A percentile compares a stretch with the other conserved stretches of the same genome.
Evolutionary conservation across 2,888 invertebrate species (phyloP).

Genomic region (Heliconius sara): DNA sequence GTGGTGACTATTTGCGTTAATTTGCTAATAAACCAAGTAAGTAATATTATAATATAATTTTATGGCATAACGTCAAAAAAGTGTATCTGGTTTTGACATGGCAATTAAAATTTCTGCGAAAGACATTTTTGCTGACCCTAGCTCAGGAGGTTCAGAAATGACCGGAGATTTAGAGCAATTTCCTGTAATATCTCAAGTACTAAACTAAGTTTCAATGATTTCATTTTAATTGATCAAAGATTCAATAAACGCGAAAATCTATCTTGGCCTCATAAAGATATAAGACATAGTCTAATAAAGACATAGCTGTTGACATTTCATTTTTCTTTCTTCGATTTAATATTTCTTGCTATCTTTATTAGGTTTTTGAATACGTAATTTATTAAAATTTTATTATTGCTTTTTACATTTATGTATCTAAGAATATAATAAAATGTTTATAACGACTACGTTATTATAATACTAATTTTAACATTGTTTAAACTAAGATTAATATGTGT

Average conservation of each 20-base stretch:
- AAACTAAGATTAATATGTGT: background rate
- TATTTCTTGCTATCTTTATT: no score
- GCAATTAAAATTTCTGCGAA: conserved; percentile 1
- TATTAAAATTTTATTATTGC: no score
- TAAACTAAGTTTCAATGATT: conserved; percentile 55
- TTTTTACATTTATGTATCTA: background rate
- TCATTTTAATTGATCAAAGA: conserved; percentile 47
- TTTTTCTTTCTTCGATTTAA: background rate
- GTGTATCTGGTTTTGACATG: background rate
- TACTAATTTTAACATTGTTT: background rate
- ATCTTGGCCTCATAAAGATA: conserved; percentile 37
- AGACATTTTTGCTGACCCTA: conserved; percentile 28
- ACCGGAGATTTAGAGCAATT: conserved; percentile 69
- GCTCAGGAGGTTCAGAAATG: conserved; percentile 57
- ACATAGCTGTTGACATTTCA: background rate
- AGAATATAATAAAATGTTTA: background rate
- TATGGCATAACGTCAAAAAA: background rate
- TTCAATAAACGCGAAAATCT: conserved; percentile 36
- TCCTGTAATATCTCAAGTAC: conserved; percentile 58
- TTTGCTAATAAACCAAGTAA: background rate
- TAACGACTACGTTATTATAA: no score
- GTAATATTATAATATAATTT: background rate
- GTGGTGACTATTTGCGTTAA: no score
- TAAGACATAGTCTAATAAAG: no score
- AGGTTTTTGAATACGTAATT: no score